Base-by-base conservation (phyloP, 2,113 vertebrate genomes). In the Rhineura floridana region DNA sequence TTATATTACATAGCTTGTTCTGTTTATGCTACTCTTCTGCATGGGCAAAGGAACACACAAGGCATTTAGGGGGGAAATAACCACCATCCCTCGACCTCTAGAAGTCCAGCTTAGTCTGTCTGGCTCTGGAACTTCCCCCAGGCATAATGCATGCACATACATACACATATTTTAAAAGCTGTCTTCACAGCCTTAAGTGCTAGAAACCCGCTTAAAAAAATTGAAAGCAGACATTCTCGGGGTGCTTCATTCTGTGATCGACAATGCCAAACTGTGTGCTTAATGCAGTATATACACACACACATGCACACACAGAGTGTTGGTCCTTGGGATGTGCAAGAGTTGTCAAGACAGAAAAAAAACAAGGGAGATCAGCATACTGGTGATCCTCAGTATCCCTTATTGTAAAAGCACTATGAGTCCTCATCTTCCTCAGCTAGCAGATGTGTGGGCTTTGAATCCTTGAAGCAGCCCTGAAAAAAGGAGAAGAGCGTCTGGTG, bases 401-500 rank as follows among this genome's bases (percentile, higher is more conserved):
- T 28, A 44, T 2, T 62, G 69, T 17, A 9, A 48, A 81, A 81
- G 42, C 52, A 25, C 73, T 78, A 86, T 1, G 55, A 75, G 50
- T 87, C 86, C 19, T 73, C 69, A 12, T 88, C 55, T 39, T 83
- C 76, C 9, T 76, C 70, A 50, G 59, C 23, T 13, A 63, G 44
- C 33, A 76, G 23, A 21, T 76, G 69, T 15, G 4, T 10, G 13
- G 69, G 28, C 42, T 39, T 39, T 48, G 44, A 21, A 84, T 93
- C 94, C 83, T 97, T 93, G 87, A 98, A 93, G 94, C 97, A 97
- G 91, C 83, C 92, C 4, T 96, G 96, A 89, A 98, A 93, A 94
- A 97, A 97, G 92, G 96, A 95, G 73, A 95, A 90, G 39, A 97
- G 81, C 15, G 96, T 96, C 84, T 96, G 95, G 88, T 95, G 95